Evolutionary conservation across 1,140 invertebrate genomes (phyloP), one percentile per base, ranked within the genome.

Genomic region (Pogonomyrmex barbatus): DNA sequence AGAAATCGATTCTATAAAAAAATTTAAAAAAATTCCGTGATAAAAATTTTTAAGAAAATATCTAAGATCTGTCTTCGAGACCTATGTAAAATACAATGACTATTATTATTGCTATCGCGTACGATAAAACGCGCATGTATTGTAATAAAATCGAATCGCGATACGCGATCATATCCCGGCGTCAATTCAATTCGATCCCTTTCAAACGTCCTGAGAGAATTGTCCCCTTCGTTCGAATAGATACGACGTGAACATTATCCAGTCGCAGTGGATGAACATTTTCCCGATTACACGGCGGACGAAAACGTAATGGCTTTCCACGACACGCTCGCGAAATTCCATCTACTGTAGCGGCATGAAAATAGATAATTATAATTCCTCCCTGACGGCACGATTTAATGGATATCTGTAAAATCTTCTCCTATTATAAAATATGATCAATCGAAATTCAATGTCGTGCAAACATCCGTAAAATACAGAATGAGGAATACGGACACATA

Each of bases 281-380:
- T 65, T 47, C 47, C n/a, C 47, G 65, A 79, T 88, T 77, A 45
- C 30, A 63, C 36, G 45, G n/a, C 33, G 24, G 24, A 30, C 39
- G 73, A 76, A 88, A 86, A 85, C 54, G 67, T 56, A 71, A 81
- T 86, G 76, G 75, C 73, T 86, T 88, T 81, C 39, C 70, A 10
- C 82, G 73, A 86, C 60, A 63, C 39, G 56, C 17, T 33, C 71
- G 73, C 76, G 47, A 89, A 88, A 89, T 89, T 70, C 62, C 58
- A 56, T 47, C 52, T 33, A 60, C 42, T 6, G 73, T 62, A 45
- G 47, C 33, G 58, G 9, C 50, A 6, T 58, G 39, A 70, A 71
- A 62, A 73, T 83, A 83, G 79, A 75, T 60, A 83, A 83, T 83
- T 83, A 62, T 73, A 83, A 73, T 83, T 47, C 30, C 17, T 12